Evolutionary conservation across 2,888 invertebrate genomes (phyloP).

Genomic region (Mesochorus sp.): DNA sequence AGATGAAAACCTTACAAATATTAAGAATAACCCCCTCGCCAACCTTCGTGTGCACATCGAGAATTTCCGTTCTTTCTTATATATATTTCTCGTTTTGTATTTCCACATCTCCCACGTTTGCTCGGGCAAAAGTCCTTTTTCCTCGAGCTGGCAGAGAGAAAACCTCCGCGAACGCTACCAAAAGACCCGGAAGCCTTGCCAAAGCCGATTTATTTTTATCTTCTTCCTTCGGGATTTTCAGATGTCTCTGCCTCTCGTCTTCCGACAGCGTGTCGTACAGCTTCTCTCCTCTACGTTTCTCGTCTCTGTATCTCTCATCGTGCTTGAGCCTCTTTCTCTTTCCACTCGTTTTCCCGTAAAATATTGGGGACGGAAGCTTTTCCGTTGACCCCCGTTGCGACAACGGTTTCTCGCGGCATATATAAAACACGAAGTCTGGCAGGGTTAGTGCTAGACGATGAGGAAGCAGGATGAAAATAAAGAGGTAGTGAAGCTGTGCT

Average conservation of each 20-base stretch:
- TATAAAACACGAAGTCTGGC: not conserved
- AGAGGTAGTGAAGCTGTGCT: not conserved
- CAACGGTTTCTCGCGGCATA: constrained; percentile 26
- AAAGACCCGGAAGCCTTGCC: constrained; percentile 73
- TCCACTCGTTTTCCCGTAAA: constrained; percentile 12
- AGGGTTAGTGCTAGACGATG: not conserved
- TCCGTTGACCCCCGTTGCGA: constrained; percentile 29
- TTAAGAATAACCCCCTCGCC: constrained; percentile 76
- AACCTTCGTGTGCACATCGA: constrained; percentile 7
- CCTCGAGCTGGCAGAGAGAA: constrained; percentile 46
- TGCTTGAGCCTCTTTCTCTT: constrained; percentile 28
- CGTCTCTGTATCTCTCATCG: not conserved
- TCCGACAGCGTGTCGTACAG: constrained; percentile 30
- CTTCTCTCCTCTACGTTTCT: no score
- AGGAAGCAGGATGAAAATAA: not conserved
- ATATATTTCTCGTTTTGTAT: constrained; percentile 19
- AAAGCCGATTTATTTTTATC: constrained; percentile 80
- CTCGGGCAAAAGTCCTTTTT: constrained; percentile 37
- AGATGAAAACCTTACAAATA: constrained; percentile 79
- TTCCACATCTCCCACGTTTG: constrained; percentile 51
- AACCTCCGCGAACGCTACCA: constrained; percentile 43
- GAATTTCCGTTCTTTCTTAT: constrained; percentile 3
- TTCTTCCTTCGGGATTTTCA: constrained; percentile 70
- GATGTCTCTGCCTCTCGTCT: constrained; percentile 62
- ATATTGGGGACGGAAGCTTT: constrained; percentile 38